Evolutionary conservation across 2,113 vertebrate species (phyloP).

Genomic region (Willisornis vidua): DNA sequence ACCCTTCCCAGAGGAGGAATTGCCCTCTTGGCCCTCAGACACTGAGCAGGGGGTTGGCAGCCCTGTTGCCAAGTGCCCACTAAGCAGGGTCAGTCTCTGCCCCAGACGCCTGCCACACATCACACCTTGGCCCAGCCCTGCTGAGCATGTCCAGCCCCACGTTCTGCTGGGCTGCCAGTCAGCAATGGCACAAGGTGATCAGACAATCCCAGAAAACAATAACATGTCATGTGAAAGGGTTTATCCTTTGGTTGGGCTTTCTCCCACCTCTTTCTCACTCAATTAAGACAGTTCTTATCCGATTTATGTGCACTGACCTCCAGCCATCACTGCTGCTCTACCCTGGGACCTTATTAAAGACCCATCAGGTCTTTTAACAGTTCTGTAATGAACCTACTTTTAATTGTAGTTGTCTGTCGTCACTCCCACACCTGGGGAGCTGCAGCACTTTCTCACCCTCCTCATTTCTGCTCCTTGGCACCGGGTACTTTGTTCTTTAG

Average conservation of each 20-base stretch:
- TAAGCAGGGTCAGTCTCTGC: neutral
- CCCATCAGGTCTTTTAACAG: neutral
- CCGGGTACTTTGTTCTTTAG: neutral
- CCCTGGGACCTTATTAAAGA: neutral
- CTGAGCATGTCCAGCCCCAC: fast-evolving
- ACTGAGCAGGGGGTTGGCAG: neutral
- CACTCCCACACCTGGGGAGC: neutral
- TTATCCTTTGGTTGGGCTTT: no score
- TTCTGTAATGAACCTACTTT: neutral
- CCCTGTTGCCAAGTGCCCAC: neutral
- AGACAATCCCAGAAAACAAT: neutral
- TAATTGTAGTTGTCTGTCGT: neutral
- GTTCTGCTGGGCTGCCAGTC: fast-evolving
- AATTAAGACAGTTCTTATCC: neutral
- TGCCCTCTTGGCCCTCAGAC: fast-evolving
- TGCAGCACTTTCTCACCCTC: neutral
- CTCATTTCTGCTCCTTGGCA: neutral
- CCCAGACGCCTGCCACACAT: neutral
- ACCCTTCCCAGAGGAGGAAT: neutral
- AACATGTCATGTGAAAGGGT: fast-evolving
- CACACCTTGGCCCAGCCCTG: no score
- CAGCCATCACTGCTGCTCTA: neutral
- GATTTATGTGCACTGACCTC: neutral
- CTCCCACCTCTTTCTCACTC: fast-evolving
- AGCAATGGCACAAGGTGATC: fast-evolving